Percentiles rank a stretch among this genome's conserved stretches.
phyloP scores from a whole-genome alignment of 2,797 vertebrate genomes.

The Tolypeutes matacus region DNA sequence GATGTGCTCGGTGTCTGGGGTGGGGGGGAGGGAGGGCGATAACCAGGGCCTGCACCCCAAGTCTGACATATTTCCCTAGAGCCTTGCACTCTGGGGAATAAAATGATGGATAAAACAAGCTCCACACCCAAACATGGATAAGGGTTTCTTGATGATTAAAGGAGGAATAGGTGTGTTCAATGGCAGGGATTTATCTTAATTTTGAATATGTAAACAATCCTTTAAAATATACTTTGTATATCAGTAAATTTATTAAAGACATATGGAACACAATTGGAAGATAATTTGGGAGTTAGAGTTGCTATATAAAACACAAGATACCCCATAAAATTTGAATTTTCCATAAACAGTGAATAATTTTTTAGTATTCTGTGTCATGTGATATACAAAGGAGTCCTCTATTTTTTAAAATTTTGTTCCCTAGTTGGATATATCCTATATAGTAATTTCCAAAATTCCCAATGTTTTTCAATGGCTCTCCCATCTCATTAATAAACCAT shows the following conservation, averaged over 20 bases:
- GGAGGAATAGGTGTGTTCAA: background rate
- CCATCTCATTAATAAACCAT: background rate
- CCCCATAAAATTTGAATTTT: slow-evolving; percentile 9
- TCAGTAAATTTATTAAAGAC: background rate
- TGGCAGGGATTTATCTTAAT: background rate
- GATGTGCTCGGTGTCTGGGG: background rate
- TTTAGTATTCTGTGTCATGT: background rate
- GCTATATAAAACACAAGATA: background rate
- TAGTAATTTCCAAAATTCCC: background rate
- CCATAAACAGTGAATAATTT: background rate
- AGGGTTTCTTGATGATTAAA: background rate
- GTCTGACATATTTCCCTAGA: background rate
- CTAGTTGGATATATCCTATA: background rate
- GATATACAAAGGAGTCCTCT: background rate
- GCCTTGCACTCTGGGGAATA: background rate
- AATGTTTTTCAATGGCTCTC: background rate
- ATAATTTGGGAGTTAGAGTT: background rate
- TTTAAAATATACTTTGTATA: background rate
- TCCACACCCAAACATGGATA: background rate
- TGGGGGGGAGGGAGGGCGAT: background rate
- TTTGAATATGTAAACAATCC: background rate
- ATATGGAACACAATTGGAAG: background rate
- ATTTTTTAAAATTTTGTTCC: background rate
- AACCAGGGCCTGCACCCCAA: background rate
- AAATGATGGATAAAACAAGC: background rate